Base-by-base conservation (phyloP, 2,888 invertebrate species). In the Drosophila falleni region DNA sequence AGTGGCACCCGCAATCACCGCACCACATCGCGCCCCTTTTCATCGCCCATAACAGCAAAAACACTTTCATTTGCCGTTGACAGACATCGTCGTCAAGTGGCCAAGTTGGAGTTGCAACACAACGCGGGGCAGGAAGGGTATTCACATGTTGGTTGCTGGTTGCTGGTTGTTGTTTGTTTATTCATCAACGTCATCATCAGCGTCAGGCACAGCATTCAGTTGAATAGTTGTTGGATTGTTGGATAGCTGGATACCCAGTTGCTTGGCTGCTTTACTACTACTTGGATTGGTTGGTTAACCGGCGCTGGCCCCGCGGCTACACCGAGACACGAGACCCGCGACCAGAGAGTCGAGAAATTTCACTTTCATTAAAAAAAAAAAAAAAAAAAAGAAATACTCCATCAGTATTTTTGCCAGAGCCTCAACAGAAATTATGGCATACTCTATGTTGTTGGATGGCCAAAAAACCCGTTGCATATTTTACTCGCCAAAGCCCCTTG, bases 11-110 rank as follows among this genome's bases (percentile, higher is more conserved):
- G 82, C 82, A 80, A 85, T 61, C 68, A 66, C 59, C 65, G 53
- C 63, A 47, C 37, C 63, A 51, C 77, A 59, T 56, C 53, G 63
- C 58, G 65, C 77, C 78, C 71, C 81, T 71, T 80, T 80, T 79
- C 78, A 68, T 62, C 78, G 71, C 79, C 66, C 74, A 46, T 50
- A 63, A 37, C 65, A 68, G 26, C 80, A 71, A 87, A 71, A 87
- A 83, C 88, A 87, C 83, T 87, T 87, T 87, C 86, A 79, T 87
- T 87, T 77, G 86, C 88, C 73, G 88, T 87, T 88, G 88, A 83
- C 88, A 83, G 79, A 78, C 76, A 64, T 78, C 74, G 78, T 81
- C 88, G 88, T 85, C 83, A 83, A 83, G 83, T 83, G 85, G 77
- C 68, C 71, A 77, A 79, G 42, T 49, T 49, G 15, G 23, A 61